phyloP scores from a whole-genome alignment of 2,113 vertebrate species.

The Malaclemys terrapin region DNA sequence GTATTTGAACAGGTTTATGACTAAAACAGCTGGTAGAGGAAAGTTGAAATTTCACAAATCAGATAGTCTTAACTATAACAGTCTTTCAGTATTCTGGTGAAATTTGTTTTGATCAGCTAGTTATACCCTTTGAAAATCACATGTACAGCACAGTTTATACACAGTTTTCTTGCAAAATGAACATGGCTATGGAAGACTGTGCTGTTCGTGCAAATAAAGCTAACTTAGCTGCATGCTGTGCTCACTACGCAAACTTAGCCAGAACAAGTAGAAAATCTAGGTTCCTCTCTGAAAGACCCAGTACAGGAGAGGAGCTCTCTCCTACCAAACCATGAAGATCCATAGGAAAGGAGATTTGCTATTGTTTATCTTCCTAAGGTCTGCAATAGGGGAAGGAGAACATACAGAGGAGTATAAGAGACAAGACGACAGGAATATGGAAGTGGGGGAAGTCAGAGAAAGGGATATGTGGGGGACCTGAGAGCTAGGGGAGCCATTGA shows the following conservation, averaged over 20 bases:
- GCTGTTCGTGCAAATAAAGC: not conserved
- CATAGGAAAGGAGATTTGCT: not conserved
- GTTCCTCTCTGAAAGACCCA: not conserved
- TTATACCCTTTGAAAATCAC: not conserved
- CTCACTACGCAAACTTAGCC: not conserved
- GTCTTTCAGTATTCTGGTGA: not conserved
- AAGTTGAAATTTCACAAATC: not conserved
- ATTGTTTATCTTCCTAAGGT: not conserved
- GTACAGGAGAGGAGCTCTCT: not conserved
- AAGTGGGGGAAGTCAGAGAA: not conserved
- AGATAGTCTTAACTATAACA: not conserved
- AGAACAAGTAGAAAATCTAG: not conserved
- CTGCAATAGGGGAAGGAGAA: not conserved
- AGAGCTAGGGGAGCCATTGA: not conserved
- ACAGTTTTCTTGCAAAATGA: not conserved
- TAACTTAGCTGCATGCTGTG: not conserved
- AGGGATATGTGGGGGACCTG: not conserved
- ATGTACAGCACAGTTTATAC: not conserved
- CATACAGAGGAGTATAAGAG: not conserved
- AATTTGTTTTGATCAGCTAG: not conserved
- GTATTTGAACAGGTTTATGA: not conserved
- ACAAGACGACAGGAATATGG: not conserved
- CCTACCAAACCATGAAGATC: accelerated
- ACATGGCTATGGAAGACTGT: not conserved
- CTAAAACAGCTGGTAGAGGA: not conserved